Percentiles rank a stretch among this genome's conserved stretches.
Conservation (phyloP, 2,113 vertebrate species). For the Empidonax traillii region DNA sequence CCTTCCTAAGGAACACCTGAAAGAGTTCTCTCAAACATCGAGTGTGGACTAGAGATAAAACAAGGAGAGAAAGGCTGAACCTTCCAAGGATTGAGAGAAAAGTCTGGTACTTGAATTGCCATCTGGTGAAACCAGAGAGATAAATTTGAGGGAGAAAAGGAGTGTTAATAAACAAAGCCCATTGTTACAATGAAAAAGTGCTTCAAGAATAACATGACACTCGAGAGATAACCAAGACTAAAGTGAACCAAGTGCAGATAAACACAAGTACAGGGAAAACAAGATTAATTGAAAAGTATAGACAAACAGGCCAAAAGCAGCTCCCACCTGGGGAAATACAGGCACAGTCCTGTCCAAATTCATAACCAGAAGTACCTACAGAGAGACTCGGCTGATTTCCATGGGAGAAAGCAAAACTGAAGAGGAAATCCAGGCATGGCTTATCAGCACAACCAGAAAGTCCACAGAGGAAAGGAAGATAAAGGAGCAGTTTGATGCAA, state of each 20-base stretch:
- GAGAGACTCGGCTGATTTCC: not conserved
- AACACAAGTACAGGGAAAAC: not conserved
- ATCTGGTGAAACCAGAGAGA: not conserved
- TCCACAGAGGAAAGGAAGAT: not conserved
- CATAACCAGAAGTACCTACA: not conserved
- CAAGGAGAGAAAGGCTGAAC: not conserved
- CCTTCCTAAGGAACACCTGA: not conserved
- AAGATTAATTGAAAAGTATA: not conserved
- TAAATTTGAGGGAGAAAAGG: not conserved
- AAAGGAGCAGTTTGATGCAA: not conserved
- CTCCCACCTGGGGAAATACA: not conserved
- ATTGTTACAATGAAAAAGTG: fast-evolving
- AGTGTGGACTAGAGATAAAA: not conserved
- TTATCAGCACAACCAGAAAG: not conserved
- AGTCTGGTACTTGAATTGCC: not conserved
- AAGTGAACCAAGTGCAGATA: not conserved
- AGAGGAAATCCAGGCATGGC: not conserved
- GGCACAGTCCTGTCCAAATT: not conserved
- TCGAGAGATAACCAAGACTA: not conserved
- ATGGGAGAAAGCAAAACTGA: not conserved
- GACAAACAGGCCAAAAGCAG: not conserved
- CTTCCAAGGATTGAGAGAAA: fast-evolving
- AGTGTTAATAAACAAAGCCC: not conserved
- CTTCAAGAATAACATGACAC: not conserved
- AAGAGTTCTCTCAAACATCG: not conserved